Conservation (phyloP, 2,888 invertebrate species). For the Trissonchulus latispiculum region DNA sequence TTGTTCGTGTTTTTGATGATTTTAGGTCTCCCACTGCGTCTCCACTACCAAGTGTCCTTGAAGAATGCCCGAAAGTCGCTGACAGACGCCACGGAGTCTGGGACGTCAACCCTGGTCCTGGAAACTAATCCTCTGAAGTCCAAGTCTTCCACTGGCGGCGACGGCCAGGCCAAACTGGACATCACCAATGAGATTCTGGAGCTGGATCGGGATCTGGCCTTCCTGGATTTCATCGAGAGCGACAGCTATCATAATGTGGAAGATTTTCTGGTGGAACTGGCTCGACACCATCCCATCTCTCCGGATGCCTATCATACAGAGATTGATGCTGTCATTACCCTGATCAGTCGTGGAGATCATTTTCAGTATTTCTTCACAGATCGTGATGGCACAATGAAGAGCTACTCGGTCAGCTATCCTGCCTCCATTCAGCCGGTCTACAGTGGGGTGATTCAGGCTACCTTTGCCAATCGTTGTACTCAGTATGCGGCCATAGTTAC, state of each 20-base stretch:
- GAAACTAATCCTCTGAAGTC: not conserved
- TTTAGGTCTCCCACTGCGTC: constrained; percentile 35
- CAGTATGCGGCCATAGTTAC: constrained; percentile 42
- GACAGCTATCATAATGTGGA: constrained; percentile 42
- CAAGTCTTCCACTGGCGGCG: not conserved
- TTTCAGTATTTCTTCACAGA: constrained; percentile 44
- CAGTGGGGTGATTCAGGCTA: constrained; percentile 42
- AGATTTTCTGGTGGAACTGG: constrained; percentile 35
- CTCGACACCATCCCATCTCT: constrained; percentile 14
- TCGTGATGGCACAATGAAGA: constrained; percentile 41
- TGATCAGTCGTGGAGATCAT: constrained; percentile 18
- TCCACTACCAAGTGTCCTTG: constrained; percentile 38
- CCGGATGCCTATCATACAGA: constrained; percentile 13
- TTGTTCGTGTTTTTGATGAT: no score
- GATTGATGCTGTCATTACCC: constrained; percentile 18
- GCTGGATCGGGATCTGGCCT: constrained; percentile 35
- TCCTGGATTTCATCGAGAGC: constrained; percentile 38
- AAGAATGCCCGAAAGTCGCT: constrained; percentile 34
- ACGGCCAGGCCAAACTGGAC: constrained; percentile 26
- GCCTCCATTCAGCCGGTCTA: constrained; percentile 42
- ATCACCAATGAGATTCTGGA: constrained; percentile 34
- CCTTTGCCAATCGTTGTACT: constrained; percentile 41
- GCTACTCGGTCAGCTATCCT: constrained; percentile 40
- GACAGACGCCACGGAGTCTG: constrained; percentile 29
- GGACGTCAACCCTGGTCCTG: constrained; percentile 27